These are phyloP conservation scores for Tupiocoris notatus DNA, from an alignment of 2,888 invertebrate species.

Conservation along the genomic window DNA sequence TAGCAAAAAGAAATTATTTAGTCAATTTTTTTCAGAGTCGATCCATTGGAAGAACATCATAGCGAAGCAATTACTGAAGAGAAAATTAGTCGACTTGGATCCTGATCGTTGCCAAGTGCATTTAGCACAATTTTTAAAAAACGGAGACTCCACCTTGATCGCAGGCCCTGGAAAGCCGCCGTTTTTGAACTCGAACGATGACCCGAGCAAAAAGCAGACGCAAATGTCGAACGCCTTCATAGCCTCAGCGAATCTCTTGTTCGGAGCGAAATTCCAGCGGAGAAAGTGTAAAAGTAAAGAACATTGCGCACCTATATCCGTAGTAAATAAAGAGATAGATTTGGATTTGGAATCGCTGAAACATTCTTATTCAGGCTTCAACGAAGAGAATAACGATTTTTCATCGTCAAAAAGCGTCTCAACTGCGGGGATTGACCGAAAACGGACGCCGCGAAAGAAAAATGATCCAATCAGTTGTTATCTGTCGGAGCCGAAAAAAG, in stretches of 20 bases:
- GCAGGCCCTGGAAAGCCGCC: not conserved
- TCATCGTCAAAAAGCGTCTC: not conserved
- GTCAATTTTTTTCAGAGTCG: slow-evolving; percentile 9
- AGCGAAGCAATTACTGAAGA: slow-evolving; percentile 23
- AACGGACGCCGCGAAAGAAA: not conserved
- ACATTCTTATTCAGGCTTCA: slow-evolving; percentile 24
- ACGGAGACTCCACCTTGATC: not conserved
- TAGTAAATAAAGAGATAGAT: slow-evolving; percentile 1
- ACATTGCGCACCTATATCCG: not conserved
- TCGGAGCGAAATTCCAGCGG: slow-evolving; percentile 11
- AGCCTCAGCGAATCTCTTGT: slow-evolving; percentile 15
- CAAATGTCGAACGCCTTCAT: slow-evolving; percentile 33
- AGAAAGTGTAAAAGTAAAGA: not conserved
- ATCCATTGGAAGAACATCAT: slow-evolving; percentile 12
- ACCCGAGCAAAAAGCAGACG: slow-evolving; percentile 22
- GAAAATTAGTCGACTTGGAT: slow-evolving; percentile 16
- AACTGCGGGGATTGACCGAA: not conserved
- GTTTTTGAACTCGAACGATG: slow-evolving; percentile 3
- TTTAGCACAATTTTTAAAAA: slow-evolving; percentile 17
- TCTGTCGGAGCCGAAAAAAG: slow-evolving; percentile 19
- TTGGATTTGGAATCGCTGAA: slow-evolving; percentile 13
- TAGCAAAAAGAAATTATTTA: too few relatives aligned
- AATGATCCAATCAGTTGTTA: slow-evolving; percentile 29
- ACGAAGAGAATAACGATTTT: slow-evolving; percentile 14
- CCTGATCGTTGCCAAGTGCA: slow-evolving; percentile 9